Evolutionary conservation across 2,888 invertebrate species (phyloP).

Genomic region (Drosophila tripunctata): DNA sequence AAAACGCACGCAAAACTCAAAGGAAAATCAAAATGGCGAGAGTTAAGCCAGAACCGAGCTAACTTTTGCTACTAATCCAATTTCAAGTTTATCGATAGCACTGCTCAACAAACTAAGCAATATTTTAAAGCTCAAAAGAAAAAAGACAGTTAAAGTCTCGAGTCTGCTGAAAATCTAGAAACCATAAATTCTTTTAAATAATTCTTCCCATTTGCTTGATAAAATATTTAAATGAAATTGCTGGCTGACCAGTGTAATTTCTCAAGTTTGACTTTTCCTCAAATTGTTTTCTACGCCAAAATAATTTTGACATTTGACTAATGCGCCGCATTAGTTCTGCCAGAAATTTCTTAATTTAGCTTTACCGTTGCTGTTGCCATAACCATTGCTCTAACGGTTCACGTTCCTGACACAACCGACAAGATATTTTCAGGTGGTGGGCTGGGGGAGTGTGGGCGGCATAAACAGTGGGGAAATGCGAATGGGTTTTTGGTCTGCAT

Average conservation of each 20-base stretch:
- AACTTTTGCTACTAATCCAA: conserved; percentile 7
- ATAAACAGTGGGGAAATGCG: not conserved
- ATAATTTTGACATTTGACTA: conserved; percentile 74
- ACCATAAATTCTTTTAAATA: too few relatives aligned
- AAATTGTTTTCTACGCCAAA: conserved; percentile 51
- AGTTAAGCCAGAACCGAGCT: not conserved
- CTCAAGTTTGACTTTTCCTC: conserved; percentile 26
- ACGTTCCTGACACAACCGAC: conserved; percentile 24
- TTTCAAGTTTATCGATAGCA: conserved; percentile 33
- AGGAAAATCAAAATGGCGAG: conserved; percentile 6
- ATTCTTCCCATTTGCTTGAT: not conserved
- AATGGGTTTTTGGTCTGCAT: conserved; percentile 36
- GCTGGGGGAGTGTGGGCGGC: too few relatives aligned
- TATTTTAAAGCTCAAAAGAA: not conserved
- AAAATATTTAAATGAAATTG: not conserved
- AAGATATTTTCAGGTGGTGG: conserved; percentile 2
- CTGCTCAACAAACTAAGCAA: conserved; percentile 16
- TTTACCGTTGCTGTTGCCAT: conserved; percentile 25
- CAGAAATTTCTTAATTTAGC: conserved; percentile 69
- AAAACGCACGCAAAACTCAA: conserved; percentile 31
- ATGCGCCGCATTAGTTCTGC: conserved; percentile 73
- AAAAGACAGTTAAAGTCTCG: too few relatives aligned
- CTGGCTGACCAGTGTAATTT: conserved; percentile 29
- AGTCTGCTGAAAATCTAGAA: too few relatives aligned
- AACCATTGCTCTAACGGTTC: conserved; percentile 27